Percentiles rank a stretch among this genome's conserved stretches.
Evolutionary conservation across 2,888 invertebrate genomes (phyloP).

Genomic region (Steromphala cineraria): DNA sequence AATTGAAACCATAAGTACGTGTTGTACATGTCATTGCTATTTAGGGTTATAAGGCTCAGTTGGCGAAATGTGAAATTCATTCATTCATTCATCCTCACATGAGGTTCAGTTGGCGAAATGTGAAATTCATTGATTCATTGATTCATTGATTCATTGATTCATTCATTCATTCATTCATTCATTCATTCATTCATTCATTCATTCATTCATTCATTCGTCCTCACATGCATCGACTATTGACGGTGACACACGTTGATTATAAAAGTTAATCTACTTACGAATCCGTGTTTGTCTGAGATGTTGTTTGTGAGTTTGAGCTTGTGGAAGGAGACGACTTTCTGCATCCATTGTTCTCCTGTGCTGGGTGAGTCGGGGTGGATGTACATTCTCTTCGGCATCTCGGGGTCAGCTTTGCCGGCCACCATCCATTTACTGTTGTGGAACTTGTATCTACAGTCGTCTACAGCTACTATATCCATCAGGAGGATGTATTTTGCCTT

Average conservation of each 20-base stretch:
- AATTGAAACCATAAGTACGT: too few species aligned
- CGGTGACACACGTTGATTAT: slow-evolving; percentile 8
- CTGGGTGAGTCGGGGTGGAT: slow-evolving; percentile 97
- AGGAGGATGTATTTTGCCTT: slow-evolving; percentile 99
- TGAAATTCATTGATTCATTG: neutral
- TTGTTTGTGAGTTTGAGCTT: slow-evolving; percentile 99
- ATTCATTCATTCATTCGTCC: slow-evolving; percentile 24
- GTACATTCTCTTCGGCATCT: slow-evolving; percentile 99
- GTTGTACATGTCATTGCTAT: too few species aligned
- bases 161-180: neutral
- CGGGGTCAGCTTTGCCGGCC: slow-evolving; percentile 96
- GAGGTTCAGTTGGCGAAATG: too few species aligned
- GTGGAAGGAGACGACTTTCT: slow-evolving; percentile 99
- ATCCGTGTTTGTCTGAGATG: slow-evolving; percentile 99
- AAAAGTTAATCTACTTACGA: slow-evolving; percentile 88
- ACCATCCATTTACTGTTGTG: slow-evolving; percentile 82
- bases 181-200: slow-evolving; percentile 6
- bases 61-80: too few species aligned
- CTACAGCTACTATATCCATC: slow-evolving; percentile 98
- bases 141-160: neutral
- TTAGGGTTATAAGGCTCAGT: too few species aligned
- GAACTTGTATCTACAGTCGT: slow-evolving; percentile 88
- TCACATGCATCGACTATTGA: slow-evolving; percentile 25
- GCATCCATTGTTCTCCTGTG: slow-evolving; percentile 98
- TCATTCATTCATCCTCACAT: too few species aligned